These are phyloP conservation scores for Rhabditoides inermis DNA, from an alignment of 2,888 invertebrate species.

Conservation along the genomic window DNA sequence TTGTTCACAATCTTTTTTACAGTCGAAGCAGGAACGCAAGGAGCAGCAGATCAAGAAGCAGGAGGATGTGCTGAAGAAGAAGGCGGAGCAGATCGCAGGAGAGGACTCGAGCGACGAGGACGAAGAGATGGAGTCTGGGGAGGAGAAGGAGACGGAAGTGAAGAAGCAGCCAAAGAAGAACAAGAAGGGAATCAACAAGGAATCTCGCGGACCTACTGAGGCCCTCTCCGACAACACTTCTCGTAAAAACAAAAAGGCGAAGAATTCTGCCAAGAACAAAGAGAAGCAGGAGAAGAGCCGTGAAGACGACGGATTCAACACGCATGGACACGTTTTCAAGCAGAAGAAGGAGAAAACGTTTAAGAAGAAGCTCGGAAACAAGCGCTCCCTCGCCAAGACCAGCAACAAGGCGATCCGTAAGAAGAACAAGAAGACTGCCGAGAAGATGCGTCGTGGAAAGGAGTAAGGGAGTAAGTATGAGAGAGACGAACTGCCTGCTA, in stretches of 20 bases:
- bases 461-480: too few species aligned
- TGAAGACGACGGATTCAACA: slow-evolving; percentile 34
- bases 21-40: not conserved
- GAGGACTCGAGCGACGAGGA: slow-evolving; percentile 1
- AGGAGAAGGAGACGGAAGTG: slow-evolving; percentile 9
- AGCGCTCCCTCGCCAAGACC: not conserved
- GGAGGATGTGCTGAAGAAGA: slow-evolving; percentile 8
- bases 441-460: too few species aligned
- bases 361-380: slow-evolving; percentile 19
- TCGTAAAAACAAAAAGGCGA: too few species aligned
- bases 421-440: too few species aligned
- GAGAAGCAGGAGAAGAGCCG: slow-evolving; percentile 15
- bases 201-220: too few species aligned
- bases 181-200: not conserved
- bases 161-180: slow-evolving; percentile 6
- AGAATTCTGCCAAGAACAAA: slow-evolving; percentile 4
- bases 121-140: slow-evolving; percentile 8
- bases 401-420: slow-evolving; percentile 4
- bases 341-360: slow-evolving; percentile 19
- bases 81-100: slow-evolving; percentile 7
- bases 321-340: slow-evolving; percentile 15
- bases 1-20: too few species aligned
- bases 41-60: slow-evolving; percentile 3
- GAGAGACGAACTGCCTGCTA: too few species aligned
- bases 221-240: too few species aligned